Evolutionary conservation across 2,888 invertebrate genomes (phyloP), one percentile per base, ranked within the genome.

Genomic region (Barypeithes pellucidus): DNA sequence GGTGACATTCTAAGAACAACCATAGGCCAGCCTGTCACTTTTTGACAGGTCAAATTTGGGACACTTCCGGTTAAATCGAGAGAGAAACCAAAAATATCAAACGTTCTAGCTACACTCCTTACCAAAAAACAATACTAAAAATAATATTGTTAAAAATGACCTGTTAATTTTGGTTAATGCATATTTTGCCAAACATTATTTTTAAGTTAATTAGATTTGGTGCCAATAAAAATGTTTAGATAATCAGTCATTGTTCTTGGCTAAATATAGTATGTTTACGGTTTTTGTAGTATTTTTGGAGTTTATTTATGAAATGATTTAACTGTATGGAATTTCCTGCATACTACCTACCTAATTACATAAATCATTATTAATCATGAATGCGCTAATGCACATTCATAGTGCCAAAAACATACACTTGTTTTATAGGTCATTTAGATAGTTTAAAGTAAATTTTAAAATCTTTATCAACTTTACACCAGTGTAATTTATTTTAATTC

Each of bases 161-260:
- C 47, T 43, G 20, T 47, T 47, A 18, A 20, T 47, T 20, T 47
- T 47, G 9, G 47, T 47, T 20, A 18, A 47, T 47, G 20, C 47
- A 47, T 47, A 47, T 47, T n/a, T n/a, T 47, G 47, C 47, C 47
- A 47, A 47, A 47, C 20, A 18, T 47, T 47, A 47, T 47, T 47
- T 47, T 47, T 47, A 47, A 20, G 47, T 47, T 47, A 47, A 47
- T 47, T 47, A 20, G 9, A 52, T 52, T 20, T n/a, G 52, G 8
- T 52, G 52, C 52, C 52, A 52, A n/a, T 52, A n/a, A 52, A 47
- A 52, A 52, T 52, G 52, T 52, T 52, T 52, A 24, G 52, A 47
- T 47, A 47, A 20, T 52, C 52, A 52, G 52, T 52, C 52, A 52
- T 52, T 52, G 52, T 52, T 52, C 52, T 52, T n/a, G 12, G 52